A percentile compares a stretch with the other conserved stretches of the same genome.
Conservation (phyloP, 2,113 vertebrate species). For the Syngnathoides biaculeatus region DNA sequence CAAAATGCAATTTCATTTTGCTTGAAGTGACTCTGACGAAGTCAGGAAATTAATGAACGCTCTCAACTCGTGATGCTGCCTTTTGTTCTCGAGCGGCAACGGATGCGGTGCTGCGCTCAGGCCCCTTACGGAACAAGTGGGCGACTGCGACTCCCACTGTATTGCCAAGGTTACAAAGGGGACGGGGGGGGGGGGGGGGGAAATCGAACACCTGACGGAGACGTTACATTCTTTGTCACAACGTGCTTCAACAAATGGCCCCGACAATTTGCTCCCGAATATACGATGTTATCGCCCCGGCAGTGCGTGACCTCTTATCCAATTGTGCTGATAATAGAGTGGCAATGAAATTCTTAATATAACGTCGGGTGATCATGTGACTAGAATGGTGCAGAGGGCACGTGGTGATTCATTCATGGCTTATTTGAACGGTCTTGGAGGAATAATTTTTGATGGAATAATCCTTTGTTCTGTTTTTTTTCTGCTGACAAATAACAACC, state of each 20-base stretch:
- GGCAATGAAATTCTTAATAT: constrained; percentile 20
- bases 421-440: neutral
- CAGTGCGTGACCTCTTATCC: constrained; percentile 10
- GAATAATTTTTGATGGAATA: neutral
- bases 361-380: constrained; percentile 23
- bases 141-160: constrained; percentile 31
- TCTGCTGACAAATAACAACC: too few species aligned
- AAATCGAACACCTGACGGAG: constrained; percentile 20
- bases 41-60: constrained; percentile 27
- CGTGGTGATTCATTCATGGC: neutral
- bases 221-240: neutral
- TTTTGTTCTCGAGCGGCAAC: neutral
- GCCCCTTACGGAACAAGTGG: constrained; percentile 48
- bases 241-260: constrained; percentile 27
- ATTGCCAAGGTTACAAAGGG: constrained; percentile 32
- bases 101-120: constrained; percentile 17
- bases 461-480: neutral
- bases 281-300: constrained; percentile 3
- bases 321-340: constrained; percentile 20
- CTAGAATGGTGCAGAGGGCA: neutral
- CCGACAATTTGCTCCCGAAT: constrained; percentile 28
- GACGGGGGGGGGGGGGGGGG: too few species aligned
- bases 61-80: neutral
- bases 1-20: constrained; percentile 37
- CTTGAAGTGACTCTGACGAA: constrained; percentile 35